These are phyloP conservation scores for Sylvia borin DNA, from an alignment of 2,797 vertebrate genomes.

Conservation along the genomic window DNA sequence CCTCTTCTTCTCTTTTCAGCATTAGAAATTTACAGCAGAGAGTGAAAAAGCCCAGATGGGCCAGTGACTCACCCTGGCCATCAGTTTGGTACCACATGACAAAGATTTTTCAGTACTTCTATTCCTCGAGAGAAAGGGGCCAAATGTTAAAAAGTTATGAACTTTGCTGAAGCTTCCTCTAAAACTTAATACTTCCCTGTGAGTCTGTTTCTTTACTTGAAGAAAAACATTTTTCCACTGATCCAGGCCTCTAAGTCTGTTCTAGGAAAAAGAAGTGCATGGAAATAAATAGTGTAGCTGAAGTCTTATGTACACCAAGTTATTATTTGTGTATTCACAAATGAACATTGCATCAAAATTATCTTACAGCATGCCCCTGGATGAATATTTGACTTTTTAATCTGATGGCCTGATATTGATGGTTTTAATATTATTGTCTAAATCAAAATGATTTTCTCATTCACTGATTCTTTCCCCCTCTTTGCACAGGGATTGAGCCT, in stretches of 20 bases:
- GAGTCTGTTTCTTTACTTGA: not conserved
- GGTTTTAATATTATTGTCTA: not conserved
- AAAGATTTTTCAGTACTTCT: not conserved
- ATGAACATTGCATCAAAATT: not conserved
- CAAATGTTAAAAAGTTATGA: not conserved
- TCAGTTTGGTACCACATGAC: not conserved
- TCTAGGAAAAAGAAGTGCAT: not conserved
- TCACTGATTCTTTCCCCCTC: not conserved
- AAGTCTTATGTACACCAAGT: not conserved
- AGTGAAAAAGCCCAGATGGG: not conserved
- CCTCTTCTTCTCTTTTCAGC: not conserved
- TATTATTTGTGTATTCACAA: not conserved
- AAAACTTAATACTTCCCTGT: not conserved
- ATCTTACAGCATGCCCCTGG: not conserved
- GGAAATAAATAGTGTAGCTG: not conserved
- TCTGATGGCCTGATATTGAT: not conserved
- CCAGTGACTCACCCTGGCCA: not conserved
- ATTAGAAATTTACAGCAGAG: not conserved
- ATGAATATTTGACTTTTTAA: not conserved
- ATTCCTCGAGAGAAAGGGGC: not conserved
- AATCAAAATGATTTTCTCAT: not conserved
- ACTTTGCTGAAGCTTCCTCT: not conserved
- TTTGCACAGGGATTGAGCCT: constrained; percentile 56
- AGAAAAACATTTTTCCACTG: not conserved
- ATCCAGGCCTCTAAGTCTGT: not conserved